phyloP scores from a whole-genome alignment of 2,113 vertebrate genomes.

The Apaloderma vittatum region DNA sequence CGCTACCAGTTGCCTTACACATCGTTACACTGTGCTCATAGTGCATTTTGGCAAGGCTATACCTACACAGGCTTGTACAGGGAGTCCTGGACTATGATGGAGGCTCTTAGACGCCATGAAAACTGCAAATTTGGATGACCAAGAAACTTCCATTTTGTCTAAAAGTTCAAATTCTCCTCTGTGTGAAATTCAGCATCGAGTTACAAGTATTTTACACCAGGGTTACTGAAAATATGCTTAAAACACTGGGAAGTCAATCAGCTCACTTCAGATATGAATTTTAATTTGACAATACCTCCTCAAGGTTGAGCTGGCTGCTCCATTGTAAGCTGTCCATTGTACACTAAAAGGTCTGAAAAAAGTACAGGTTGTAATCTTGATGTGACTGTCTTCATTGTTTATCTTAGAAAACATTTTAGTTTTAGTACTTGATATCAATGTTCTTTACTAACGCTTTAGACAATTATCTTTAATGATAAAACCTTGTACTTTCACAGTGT shows the following conservation, averaged over 20 bases:
- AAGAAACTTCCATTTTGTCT: background rate
- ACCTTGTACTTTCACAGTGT: background rate
- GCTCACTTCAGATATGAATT: background rate
- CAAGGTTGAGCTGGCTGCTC: background rate
- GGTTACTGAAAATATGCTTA: background rate
- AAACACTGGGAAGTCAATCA: background rate
- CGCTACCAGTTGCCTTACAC: background rate
- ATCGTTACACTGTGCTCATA: background rate
- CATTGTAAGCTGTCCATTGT: background rate
- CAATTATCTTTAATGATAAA: background rate
- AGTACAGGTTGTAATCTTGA: background rate
- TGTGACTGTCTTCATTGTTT: background rate
- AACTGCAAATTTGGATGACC: background rate
- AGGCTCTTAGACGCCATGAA: background rate
- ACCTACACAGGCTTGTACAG: background rate
- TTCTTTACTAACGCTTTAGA: constrained; percentile 25
- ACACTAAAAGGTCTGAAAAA: background rate
- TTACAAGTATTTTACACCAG: background rate
- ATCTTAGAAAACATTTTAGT: background rate
- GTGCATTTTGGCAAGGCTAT: background rate
- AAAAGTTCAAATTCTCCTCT: constrained; percentile 1
- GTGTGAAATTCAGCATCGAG: background rate
- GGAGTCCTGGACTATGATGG: background rate
- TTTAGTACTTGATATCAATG: background rate
- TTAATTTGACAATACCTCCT: background rate